phyloP scores from a whole-genome alignment of 2,113 vertebrate species.

The Tiliqua scincoides region DNA sequence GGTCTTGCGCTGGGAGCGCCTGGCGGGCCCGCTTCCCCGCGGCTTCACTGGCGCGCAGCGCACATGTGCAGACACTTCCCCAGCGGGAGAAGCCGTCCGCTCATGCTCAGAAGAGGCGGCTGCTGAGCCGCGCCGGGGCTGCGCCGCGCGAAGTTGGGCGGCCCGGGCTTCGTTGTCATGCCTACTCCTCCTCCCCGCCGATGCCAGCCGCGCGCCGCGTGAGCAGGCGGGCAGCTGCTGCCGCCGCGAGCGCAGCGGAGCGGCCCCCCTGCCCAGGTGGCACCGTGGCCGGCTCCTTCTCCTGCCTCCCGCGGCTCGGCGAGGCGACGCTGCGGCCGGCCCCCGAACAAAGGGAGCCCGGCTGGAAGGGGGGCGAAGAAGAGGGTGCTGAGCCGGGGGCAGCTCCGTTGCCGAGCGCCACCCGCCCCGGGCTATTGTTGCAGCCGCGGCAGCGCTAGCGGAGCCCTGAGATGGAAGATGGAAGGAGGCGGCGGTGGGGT shows the following conservation, averaged over 20 bases:
- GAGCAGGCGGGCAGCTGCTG: neutral
- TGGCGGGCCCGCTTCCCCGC: neutral
- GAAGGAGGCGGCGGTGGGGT: slow-evolving; percentile 25
- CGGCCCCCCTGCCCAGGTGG: neutral
- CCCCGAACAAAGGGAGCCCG: neutral
- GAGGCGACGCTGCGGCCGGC: neutral
- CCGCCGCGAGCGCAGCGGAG: neutral
- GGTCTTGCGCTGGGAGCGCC: neutral
- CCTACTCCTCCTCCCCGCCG: neutral
- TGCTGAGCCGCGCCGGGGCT: too few species aligned
- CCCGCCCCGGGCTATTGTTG: neutral
- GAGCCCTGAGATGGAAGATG: slow-evolving; percentile 31
- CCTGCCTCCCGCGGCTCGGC: neutral
- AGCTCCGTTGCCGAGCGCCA: neutral
- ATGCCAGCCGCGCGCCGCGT: neutral
- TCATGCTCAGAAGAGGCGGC: slow-evolving; percentile 8
- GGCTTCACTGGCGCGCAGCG: neutral
- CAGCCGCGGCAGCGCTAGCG: neutral
- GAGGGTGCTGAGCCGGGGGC: neutral
- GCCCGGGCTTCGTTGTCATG: neutral
- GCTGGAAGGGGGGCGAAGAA: neutral
- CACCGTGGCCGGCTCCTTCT: neutral
- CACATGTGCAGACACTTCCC: slow-evolving; percentile 2
- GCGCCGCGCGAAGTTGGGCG: neutral
- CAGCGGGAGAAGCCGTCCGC: neutral